Conservation (phyloP, 2,888 invertebrate genomes). For the Sceliomorpha sp. region DNA sequence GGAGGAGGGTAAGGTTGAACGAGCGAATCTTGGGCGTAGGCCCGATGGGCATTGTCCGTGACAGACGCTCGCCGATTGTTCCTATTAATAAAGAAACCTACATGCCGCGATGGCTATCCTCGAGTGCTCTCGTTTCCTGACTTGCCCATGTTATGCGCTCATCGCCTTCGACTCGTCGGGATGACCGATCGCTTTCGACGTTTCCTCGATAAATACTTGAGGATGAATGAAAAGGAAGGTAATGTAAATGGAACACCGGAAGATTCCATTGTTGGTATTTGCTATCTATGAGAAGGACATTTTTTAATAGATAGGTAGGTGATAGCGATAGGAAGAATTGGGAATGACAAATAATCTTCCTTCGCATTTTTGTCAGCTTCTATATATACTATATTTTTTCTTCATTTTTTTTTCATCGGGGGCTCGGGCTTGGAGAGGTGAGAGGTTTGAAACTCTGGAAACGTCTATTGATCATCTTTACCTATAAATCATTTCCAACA, state of each 20-base stretch:
- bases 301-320: no score
- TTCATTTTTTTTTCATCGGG: no score
- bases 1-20: constrained; percentile 12
- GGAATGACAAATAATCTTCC: no score
- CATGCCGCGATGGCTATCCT: constrained; percentile 67
- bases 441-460: no score
- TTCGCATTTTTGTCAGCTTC: no score
- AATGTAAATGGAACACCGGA: constrained; percentile 43
- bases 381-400: no score
- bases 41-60: constrained; percentile 66
- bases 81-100: constrained; percentile 68
- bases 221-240: neutral
- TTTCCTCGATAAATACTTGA: constrained; percentile 24
- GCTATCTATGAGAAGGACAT: no score
- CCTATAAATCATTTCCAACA: no score
- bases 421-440: no score
- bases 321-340: no score
- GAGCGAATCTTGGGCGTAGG: constrained; percentile 64
- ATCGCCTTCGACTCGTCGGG: constrained; percentile 45
- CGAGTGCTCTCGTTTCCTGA: constrained; percentile 76
- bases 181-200: constrained; percentile 19
- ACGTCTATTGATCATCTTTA: no score
- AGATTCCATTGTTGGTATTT: no score
- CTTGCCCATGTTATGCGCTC: constrained; percentile 68
- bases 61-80: constrained; percentile 69